A percentile compares a stretch with the other conserved stretches of the same genome.
Conservation (phyloP, 2,113 vertebrate genomes). For the Lophura nycthemera region DNA sequence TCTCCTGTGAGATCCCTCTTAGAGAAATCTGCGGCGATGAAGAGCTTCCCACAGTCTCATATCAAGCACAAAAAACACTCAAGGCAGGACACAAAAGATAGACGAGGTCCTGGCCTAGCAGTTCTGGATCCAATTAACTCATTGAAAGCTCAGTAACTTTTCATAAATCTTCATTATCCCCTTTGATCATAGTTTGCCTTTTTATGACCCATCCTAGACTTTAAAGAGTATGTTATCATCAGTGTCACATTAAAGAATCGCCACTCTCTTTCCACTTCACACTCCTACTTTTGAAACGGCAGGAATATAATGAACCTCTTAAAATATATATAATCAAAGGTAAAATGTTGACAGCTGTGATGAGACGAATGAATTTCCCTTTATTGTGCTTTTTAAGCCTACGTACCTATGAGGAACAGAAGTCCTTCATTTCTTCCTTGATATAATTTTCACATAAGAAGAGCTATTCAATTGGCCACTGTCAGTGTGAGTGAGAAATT, state of each 20-base stretch:
- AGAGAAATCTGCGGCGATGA: not conserved
- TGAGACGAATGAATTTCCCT: not conserved
- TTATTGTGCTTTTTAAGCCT: not conserved
- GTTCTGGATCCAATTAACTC: not conserved
- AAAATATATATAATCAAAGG: not conserved
- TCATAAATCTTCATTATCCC: not conserved
- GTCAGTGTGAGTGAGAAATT: not conserved
- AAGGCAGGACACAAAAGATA: not conserved
- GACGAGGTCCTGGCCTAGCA: not conserved
- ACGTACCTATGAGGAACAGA: not conserved
- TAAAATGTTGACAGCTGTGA: slow-evolving; percentile 41
- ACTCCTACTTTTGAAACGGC: not conserved
- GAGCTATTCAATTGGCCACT: not conserved
- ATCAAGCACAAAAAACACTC: not conserved
- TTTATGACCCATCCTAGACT: not conserved
- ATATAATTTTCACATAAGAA: not conserved
- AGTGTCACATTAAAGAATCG: not conserved
- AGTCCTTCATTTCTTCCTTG: not conserved
- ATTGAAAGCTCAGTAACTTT: not conserved
- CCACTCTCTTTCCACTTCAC: not conserved
- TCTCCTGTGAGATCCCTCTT: fast-evolving
- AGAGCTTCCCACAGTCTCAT: not conserved
- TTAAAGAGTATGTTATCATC: not conserved
- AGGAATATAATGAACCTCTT: slow-evolving; percentile 18
- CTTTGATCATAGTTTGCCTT: not conserved